phyloP scores from a whole-genome alignment of 1,140 invertebrate genomes.

The Euschistus heros region DNA sequence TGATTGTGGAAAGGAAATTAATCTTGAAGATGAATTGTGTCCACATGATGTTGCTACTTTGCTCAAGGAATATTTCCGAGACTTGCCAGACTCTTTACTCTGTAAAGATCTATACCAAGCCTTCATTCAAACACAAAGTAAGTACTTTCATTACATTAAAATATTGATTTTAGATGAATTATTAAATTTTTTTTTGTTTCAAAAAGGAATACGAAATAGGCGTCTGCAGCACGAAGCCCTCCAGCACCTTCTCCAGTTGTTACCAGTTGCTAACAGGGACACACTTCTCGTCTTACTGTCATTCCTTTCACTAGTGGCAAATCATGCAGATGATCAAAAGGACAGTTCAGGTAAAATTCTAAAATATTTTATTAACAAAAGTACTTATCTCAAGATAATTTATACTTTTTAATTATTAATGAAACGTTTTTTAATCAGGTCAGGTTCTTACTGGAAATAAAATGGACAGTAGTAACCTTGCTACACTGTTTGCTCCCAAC shows the following conservation, averaged over 20 bases:
- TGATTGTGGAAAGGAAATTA: constrained; percentile 66
- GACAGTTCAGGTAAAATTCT: constrained; percentile 36
- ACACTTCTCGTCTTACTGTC: constrained; percentile 69
- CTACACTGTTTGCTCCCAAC: constrained; percentile 87
- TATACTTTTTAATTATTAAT: not conserved
- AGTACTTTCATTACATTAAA: constrained; percentile 34
- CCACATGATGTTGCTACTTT: constrained; percentile 88
- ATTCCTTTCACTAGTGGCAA: constrained; percentile 69
- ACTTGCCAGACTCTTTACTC: constrained; percentile 83
- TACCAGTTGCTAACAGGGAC: constrained; percentile 77
- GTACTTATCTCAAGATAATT: not conserved
- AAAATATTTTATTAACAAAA: not conserved
- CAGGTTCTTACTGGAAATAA: constrained; percentile 70
- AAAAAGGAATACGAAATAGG: constrained; percentile 66
- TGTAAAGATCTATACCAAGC: constrained; percentile 78
- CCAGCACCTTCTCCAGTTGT: constrained; percentile 69
- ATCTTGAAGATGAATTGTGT: constrained; percentile 66
- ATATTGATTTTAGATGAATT: not conserved
- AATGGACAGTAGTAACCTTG: constrained; percentile 85
- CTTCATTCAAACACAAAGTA: constrained; percentile 85
- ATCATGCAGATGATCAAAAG: constrained; percentile 55
- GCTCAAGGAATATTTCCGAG: constrained; percentile 85
- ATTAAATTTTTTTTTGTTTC: not conserved
- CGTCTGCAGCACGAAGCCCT: constrained; percentile 70
- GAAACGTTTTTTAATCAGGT: constrained; percentile 34